Evolutionary conservation across 2,113 vertebrate genomes (phyloP).

Genomic region (Anhinga anhinga): DNA sequence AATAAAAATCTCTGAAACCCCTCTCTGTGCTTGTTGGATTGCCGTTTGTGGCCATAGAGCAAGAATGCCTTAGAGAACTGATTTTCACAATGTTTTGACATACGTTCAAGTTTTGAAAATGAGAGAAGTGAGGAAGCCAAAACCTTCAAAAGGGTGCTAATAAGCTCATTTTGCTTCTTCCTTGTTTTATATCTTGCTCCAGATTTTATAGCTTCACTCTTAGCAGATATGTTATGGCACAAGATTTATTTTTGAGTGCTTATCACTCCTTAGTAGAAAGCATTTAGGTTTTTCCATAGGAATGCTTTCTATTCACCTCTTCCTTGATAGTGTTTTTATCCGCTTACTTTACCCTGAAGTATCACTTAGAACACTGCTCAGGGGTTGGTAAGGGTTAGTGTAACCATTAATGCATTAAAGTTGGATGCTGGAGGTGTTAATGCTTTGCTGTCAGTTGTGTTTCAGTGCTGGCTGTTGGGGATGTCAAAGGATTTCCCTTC

Average conservation of each 20-base stretch:
- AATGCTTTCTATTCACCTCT: not conserved
- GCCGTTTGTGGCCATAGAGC: not conserved
- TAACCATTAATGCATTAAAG: not conserved
- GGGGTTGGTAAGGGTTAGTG: not conserved
- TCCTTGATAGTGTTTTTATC: not conserved
- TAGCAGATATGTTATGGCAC: not conserved
- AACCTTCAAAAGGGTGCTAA: not conserved
- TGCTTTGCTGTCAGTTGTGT: not conserved
- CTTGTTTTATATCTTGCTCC: not conserved
- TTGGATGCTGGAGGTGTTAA: conserved; percentile 2
- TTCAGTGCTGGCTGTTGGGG: not conserved
- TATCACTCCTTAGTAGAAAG: not conserved
- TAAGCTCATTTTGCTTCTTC: not conserved
- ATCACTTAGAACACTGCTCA: not conserved
- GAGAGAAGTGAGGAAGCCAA: not conserved
- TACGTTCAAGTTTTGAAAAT: not conserved
- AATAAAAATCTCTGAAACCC: not conserved
- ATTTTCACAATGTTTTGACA: not conserved
- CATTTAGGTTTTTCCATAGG: not conserved
- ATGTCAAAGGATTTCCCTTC: not conserved
- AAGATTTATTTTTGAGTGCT: not conserved
- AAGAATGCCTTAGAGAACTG: not conserved
- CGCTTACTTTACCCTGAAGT: not conserved
- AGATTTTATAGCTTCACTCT: not conserved
- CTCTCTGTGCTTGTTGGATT: not conserved